Evolutionary conservation across 1,140 invertebrate genomes (phyloP), one percentile per base, ranked within the genome.

Genomic region (Tyrophagus putrescentiae): DNA sequence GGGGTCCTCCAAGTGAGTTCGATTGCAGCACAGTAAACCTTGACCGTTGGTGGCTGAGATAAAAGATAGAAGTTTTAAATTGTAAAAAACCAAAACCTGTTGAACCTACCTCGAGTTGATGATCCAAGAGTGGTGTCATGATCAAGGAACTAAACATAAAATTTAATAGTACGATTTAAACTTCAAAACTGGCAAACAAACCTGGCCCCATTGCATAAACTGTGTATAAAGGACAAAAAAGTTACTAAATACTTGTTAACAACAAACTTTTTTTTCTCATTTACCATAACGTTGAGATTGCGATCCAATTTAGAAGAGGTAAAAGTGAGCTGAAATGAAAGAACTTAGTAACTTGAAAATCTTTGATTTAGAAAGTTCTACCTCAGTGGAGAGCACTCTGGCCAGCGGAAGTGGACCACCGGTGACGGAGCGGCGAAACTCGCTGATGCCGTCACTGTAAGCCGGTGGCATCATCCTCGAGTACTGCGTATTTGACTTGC

Each of bases 181-280:
- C 31, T n/a, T 21, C 18, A 48, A 48, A 48, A 48, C n/a, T 48
- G 31, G 7, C 31, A 27, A 27, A 57, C 34, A 13, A 41, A 57
- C 56, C 56, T 57, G 83, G 9, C 82, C 79, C 82, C 85, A 88
- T 61, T 84, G 79, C 66, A 84, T 80, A 4, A 89, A 70, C 1
- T 80, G n/a, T n/a, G n/a, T n/a, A n/a, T n/a, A n/a, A n/a, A n/a
- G n/a, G n/a, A n/a, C n/a, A n/a, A n/a, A n/a, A n/a, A n/a, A n/a
- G n/a, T n/a, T n/a, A n/a, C n/a, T n/a, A n/a, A n/a, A n/a, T n/a
- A n/a, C n/a, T n/a, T n/a, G n/a, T n/a, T 42, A 21, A 21, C 41
- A 42, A 42, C 18, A 42, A 42, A 4, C 41, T 42, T 42, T 42
- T 39, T 39, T 39, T 39, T 11, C n/a, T 39, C 6, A 42, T 21